Evolutionary conservation across 2,888 invertebrate genomes (phyloP), one percentile per base, ranked within the genome.

Genomic region (Lasioglossum malachurum): DNA sequence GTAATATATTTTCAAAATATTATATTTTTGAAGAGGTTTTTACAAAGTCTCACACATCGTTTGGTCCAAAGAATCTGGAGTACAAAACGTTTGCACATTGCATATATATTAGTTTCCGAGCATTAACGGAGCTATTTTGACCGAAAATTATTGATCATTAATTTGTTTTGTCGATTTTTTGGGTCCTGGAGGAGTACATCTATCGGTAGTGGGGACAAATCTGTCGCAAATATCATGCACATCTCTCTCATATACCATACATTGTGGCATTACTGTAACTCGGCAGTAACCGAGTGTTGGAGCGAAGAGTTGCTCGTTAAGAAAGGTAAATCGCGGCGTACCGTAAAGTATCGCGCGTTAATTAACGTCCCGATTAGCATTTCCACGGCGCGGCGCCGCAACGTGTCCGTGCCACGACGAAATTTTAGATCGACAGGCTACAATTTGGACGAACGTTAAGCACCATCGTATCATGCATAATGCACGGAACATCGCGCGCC

Each of bases 391-490:
- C 44, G 60, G 46, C 74, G 60, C 60, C 71, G 73, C 69, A n/a
- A 75, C n/a, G 46, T 31, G 53, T 41, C 31, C 31, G 53, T 31
- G 75, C 69, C 44, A 44, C 67, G 81, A 78, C 72, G 85, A 91
- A 91, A 89, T 87, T 90, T 79, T 75, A 83, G 80, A 87, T 91
- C 85, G 89, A 72, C 79, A 77, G 83, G 57, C 64, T 81, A 87
- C 81, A 83, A 91, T 91, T 91, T 87, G 90, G 89, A 91, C 88
- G 91, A 83, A 86, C 90, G 88, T 91, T 91, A 92, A 91, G 89
- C 91, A 89, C 79, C 86, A 90, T 86, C 89, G 91, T 89, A 89
- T 92, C 91, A 91, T 91, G 92, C 91, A 91, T 91, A 91, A 91
- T 91, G 91, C 91, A 91, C 91, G 88, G 91, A 86, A 90, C 91